phyloP scores from a whole-genome alignment of 64 coral and sea anemone genomes.

The Actinia tenebrosa region DNA sequence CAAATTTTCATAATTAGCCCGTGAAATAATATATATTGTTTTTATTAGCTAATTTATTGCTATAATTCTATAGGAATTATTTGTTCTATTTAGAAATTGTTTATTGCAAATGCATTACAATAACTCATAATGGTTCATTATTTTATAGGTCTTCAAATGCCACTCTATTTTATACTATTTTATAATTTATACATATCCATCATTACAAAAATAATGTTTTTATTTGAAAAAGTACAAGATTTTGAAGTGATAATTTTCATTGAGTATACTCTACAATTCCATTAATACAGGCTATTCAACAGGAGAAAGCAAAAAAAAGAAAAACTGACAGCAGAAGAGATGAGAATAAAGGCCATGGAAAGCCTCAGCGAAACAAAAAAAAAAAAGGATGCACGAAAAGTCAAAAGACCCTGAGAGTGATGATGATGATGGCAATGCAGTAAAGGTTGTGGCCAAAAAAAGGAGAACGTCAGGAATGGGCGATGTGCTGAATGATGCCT shows the following conservation, averaged over 20 bases:
- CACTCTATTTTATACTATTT: background rate
- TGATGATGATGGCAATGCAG: slow-evolving; percentile 3
- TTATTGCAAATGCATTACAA: background rate
- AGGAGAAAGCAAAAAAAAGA: background rate
- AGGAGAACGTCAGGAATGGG: background rate
- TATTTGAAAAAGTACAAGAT: slow-evolving; percentile 6
- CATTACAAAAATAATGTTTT: background rate
- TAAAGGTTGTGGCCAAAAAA: slow-evolving; percentile 7
- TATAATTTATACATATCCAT: background rate
- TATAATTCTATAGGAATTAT: background rate
- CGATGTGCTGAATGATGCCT: background rate
- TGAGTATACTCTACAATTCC: slow-evolving; percentile 1
- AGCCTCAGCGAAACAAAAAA: slow-evolving; percentile 12
- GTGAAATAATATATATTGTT: background rate
- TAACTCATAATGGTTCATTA: background rate
- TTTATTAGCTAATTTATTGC: background rate
- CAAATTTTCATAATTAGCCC: background rate
- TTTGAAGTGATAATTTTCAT: slow-evolving; percentile 5
- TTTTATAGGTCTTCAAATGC: background rate
- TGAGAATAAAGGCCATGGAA: background rate
- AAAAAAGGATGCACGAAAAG: background rate
- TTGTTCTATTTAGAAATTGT: background rate
- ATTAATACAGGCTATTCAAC: background rate
- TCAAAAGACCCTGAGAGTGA: background rate
- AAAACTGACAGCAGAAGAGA: background rate